Evolutionary conservation across 1,140 invertebrate species (phyloP).

Genomic region (Cotesia vestalis): DNA sequence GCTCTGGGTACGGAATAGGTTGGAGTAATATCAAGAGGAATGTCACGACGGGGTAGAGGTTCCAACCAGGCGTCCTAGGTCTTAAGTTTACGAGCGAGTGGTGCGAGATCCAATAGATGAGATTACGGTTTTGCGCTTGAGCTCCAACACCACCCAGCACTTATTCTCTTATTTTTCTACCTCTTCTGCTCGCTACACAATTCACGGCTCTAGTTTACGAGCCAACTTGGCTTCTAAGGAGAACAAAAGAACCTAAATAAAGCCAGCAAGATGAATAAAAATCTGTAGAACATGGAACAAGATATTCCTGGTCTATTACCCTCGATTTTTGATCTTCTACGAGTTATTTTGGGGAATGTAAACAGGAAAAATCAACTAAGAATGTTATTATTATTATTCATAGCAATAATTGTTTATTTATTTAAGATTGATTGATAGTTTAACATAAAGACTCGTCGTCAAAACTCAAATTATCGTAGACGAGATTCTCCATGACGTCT

Average conservation of each 20-base stretch:
- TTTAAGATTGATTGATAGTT: background rate
- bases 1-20: background rate
- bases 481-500: background rate
- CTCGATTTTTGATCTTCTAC: background rate
- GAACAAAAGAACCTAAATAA: background rate
- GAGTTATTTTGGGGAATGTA: too few species aligned
- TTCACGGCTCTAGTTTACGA: constrained; percentile 32
- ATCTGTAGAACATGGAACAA: background rate
- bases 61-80: background rate
- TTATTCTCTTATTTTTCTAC: background rate
- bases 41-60: background rate
- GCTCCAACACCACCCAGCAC: constrained; percentile 6
- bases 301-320: background rate
- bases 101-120: constrained; percentile 26
- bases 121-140: constrained; percentile 26
- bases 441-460: background rate
- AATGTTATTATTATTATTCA: background rate
- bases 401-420: background rate
- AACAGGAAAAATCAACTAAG: background rate
- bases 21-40: background rate
- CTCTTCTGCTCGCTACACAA: constrained; percentile 19
- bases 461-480: background rate
- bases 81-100: constrained; percentile 23
- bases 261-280: background rate
- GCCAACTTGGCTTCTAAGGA: constrained; percentile 1